A percentile compares a stretch with the other conserved stretches of the same genome.
Conservation (phyloP, 2,888 invertebrate species). For the Thumatha senex region DNA sequence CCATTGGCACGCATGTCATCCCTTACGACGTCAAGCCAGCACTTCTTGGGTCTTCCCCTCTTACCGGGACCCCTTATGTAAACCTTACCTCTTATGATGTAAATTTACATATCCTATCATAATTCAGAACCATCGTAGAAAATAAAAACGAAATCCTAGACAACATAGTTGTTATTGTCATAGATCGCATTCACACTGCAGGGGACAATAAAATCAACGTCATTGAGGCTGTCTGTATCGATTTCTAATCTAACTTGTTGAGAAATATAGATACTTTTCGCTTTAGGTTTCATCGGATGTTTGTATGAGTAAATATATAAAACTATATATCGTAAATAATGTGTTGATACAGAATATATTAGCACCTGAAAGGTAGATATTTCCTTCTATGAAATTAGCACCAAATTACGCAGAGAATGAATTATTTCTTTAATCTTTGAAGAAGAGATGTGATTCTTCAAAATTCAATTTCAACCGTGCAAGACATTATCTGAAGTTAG, state of each 20-base stretch:
- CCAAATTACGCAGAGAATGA: no score
- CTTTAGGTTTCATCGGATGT: slow-evolving; percentile 16
- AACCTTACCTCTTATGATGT: no score
- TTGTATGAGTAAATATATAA: background rate
- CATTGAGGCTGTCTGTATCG: slow-evolving; percentile 30
- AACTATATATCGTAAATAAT: background rate
- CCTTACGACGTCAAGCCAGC: no score
- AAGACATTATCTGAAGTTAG: no score
- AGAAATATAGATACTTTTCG: slow-evolving; percentile 16
- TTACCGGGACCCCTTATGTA: no score
- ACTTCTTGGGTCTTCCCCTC: no score
- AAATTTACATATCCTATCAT: no score
- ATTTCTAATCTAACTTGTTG: slow-evolving; percentile 36
- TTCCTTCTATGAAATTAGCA: background rate
- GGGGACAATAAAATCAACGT: slow-evolving; percentile 36
- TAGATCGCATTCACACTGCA: slow-evolving; percentile 25
- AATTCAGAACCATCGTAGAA: background rate
- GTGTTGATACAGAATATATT: background rate
- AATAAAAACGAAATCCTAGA: slow-evolving; percentile 12
- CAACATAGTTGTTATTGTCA: slow-evolving; percentile 11
- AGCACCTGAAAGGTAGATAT: background rate
- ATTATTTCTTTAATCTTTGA: background rate
- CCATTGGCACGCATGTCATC: no score
- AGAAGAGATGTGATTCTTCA: no score
- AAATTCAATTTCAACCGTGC: no score